These are phyloP conservation scores for Colinus virginianus DNA, from an alignment of 2,113 vertebrate species.

Conservation along the genomic window DNA sequence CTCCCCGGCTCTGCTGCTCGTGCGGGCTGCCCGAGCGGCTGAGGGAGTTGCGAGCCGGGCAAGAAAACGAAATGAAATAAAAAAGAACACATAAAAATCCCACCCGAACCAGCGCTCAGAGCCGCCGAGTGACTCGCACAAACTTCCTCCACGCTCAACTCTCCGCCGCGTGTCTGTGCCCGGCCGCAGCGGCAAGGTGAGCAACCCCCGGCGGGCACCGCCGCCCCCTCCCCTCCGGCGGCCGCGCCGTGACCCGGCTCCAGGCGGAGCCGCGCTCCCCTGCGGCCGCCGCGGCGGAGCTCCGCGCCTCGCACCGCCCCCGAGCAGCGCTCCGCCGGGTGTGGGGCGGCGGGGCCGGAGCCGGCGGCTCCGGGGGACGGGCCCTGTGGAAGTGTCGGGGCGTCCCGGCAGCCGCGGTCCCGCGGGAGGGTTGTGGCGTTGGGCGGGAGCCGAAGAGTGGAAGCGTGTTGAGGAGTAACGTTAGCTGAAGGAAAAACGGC, in stretches of 20 bases:
- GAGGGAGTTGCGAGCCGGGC: background rate
- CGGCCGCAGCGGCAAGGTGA: background rate
- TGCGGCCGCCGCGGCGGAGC: background rate
- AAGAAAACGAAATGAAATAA: background rate
- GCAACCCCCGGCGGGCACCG: background rate
- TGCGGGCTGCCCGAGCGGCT: background rate
- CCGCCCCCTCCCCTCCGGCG: background rate
- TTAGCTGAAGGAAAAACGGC: background rate
- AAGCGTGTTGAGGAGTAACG: background rate
- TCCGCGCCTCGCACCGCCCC: background rate
- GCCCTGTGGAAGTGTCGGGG: background rate
- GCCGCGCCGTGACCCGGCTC: background rate
- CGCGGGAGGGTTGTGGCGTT: background rate
- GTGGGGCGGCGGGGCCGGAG: background rate
- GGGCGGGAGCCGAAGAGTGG: background rate
- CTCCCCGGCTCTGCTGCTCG: background rate
- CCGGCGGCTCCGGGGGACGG: background rate
- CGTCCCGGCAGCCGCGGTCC: background rate
- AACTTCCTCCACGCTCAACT: constrained; percentile 70
- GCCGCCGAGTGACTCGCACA: constrained; percentile 30
- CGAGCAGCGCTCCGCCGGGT: background rate
- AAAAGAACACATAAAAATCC: too few relatives aligned
- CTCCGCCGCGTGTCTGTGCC: background rate
- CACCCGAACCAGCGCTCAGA: background rate
- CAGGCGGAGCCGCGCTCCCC: background rate